phyloP scores from a whole-genome alignment of 2,113 vertebrate species.

The Genyomyrus donnyi region DNA sequence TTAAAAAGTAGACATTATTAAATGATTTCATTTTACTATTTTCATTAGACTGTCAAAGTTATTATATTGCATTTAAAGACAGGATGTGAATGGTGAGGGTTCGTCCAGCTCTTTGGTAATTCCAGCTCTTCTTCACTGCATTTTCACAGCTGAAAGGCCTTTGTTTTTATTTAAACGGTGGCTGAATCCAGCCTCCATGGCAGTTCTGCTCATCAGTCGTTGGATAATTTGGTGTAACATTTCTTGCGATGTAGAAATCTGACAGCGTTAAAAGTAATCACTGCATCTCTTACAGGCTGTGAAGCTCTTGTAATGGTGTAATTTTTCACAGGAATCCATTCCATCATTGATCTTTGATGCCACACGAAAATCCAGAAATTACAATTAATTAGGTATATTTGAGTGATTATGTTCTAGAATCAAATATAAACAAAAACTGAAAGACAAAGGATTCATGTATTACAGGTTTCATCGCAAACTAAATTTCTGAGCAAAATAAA shows the following conservation, averaged over 20 bases:
- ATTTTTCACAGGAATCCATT: neutral
- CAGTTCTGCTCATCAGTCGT: neutral
- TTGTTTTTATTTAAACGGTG: neutral
- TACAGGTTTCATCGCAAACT: neutral
- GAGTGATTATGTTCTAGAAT: neutral
- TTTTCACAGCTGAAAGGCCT: neutral
- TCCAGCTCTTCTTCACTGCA: neutral
- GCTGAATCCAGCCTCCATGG: neutral
- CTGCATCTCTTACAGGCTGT: neutral
- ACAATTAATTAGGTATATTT: neutral
- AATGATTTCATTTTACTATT: neutral
- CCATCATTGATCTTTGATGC: neutral
- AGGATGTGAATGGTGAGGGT: neutral
- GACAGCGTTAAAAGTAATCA: neutral
- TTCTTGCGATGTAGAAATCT: neutral
- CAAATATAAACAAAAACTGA: neutral
- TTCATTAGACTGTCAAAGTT: neutral
- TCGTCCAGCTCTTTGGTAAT: neutral
- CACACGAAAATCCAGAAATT: neutral
- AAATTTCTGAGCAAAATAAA: neutral
- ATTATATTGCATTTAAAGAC: neutral
- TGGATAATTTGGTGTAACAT: neutral
- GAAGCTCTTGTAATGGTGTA: neutral
- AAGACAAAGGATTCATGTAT: neutral
- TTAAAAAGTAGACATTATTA: neutral